phyloP scores from a whole-genome alignment of 2,888 invertebrate species.

The Hemaris fuciformis region DNA sequence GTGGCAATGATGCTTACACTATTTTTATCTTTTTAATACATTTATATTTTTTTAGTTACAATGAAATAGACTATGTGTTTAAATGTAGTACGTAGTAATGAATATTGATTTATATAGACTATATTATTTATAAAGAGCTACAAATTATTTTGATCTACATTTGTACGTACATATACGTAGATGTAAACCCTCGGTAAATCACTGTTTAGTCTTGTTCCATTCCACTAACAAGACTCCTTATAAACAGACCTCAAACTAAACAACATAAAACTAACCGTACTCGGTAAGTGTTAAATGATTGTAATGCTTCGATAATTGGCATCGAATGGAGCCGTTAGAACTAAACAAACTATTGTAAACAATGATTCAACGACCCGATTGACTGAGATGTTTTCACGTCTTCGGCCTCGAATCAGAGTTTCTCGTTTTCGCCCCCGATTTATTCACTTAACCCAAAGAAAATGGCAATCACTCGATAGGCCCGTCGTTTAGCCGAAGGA shows the following conservation, averaged over 20 bases:
- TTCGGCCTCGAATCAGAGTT: background rate
- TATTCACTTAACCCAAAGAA: constrained; percentile 20
- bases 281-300: background rate
- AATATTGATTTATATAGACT: too few species aligned
- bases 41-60: too few species aligned
- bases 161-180: too few species aligned
- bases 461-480: constrained; percentile 30
- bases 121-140: too few species aligned
- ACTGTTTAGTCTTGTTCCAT: too few species aligned
- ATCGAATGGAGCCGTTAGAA: background rate
- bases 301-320: background rate
- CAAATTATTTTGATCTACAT: too few species aligned
- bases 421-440: constrained; percentile 7
- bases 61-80: too few species aligned
- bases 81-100: too few species aligned
- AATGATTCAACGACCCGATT: background rate
- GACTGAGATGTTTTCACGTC: background rate
- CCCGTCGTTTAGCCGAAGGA: constrained; percentile 54
- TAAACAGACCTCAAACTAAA: background rate
- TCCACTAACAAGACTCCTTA: background rate
- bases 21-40: too few species aligned
- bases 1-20: too few species aligned
- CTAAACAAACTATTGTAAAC: background rate
- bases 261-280: background rate
- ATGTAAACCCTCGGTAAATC: too few species aligned